Conservation (phyloP, 2,113 vertebrate species). For the Turnix velox region DNA sequence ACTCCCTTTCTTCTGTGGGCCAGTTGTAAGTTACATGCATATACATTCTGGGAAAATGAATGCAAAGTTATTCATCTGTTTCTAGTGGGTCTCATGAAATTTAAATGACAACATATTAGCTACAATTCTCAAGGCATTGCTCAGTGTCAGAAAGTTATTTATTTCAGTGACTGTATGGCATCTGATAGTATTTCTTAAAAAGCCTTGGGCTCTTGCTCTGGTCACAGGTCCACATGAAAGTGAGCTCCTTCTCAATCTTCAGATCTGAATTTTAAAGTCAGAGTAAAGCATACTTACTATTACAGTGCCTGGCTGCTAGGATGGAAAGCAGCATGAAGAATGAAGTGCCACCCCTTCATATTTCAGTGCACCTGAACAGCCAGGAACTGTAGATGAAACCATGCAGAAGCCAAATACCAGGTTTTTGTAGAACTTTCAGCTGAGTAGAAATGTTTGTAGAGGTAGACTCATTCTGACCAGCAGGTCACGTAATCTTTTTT, state of each 20-base stretch:
- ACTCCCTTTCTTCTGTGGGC: neutral
- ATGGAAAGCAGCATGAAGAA: neutral
- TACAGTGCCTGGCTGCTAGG: neutral
- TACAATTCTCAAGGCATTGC: neutral
- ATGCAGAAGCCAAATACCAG: neutral
- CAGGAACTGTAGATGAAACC: neutral
- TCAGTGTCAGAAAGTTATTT: neutral
- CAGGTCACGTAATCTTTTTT: neutral
- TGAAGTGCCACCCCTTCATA: neutral
- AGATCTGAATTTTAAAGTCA: neutral
- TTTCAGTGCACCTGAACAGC: neutral
- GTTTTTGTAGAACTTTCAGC: neutral
- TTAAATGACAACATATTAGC: neutral
- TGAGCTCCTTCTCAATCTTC: neutral
- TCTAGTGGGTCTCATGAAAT: neutral
- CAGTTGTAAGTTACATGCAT: neutral
- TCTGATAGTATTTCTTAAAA: neutral
- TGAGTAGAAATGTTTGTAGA: neutral
- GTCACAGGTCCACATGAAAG: neutral
- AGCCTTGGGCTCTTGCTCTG: neutral
- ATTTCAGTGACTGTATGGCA: neutral
- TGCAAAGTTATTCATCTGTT: neutral
- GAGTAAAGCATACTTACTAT: neutral
- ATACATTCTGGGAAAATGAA: neutral
- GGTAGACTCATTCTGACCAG: neutral